Evolutionary conservation across 2,113 vertebrate species (phyloP).

Genomic region (Entelurus aequoreus): DNA sequence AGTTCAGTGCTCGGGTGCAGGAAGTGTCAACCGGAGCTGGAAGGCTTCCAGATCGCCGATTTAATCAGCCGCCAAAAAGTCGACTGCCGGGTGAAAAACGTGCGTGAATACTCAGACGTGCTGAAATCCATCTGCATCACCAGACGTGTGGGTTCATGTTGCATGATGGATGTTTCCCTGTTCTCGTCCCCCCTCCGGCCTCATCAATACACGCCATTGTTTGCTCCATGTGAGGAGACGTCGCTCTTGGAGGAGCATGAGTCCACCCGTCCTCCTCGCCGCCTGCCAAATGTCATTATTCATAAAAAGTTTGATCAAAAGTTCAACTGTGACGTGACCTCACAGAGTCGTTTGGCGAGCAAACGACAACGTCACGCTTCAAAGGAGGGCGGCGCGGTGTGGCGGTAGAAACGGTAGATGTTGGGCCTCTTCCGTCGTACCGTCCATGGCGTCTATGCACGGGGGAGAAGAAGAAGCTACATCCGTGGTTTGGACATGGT

Average conservation of each 20-base stretch:
- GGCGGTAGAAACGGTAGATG: no score
- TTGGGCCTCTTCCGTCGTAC: no score
- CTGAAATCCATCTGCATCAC: conserved; percentile 9
- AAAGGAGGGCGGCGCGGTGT: conserved; percentile 32
- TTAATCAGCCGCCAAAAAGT: neutral
- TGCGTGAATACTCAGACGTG: conserved; percentile 23
- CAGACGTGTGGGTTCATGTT: conserved; percentile 4
- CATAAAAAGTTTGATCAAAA: conserved; percentile 61
- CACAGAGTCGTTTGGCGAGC: conserved; percentile 47
- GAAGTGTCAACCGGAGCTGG: neutral
- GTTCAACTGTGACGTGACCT: conserved; percentile 36
- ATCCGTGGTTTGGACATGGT: no score
- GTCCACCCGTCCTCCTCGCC: conserved; percentile 22
- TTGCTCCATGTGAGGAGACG: conserved; percentile 24
- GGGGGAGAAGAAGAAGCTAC: no score
- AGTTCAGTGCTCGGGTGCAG: no score
- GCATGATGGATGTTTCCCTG: conserved; percentile 25
- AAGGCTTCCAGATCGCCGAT: neutral
- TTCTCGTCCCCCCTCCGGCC: conserved; percentile 16
- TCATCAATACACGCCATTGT: conserved; percentile 26
- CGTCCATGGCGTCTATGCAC: no score
- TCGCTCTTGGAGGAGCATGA: conserved; percentile 34
- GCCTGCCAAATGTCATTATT: conserved; percentile 67
- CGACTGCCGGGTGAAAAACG: conserved; percentile 7
- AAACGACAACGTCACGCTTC: conserved; percentile 73